Evolutionary conservation across 2,888 invertebrate genomes (phyloP), one percentile per base, ranked within the genome.

Genomic region (Byasa hedistus): DNA sequence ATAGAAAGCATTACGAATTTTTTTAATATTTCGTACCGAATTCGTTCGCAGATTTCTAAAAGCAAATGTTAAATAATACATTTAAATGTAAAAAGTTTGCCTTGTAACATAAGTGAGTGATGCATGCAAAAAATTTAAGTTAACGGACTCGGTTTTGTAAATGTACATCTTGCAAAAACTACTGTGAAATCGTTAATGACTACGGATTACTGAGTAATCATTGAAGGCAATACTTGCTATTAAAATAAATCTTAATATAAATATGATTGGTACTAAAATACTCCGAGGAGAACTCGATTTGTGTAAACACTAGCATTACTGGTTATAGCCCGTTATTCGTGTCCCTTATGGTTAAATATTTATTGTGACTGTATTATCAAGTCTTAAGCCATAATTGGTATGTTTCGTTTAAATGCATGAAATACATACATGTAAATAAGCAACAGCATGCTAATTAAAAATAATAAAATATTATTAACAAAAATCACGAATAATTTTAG

Each of bases 361-460:
- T 66, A 66, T 58, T 66, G 58, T 24, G 57, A 66, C 66, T 58
- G 58, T 58, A 57, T 66, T 66, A 66, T 54, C 55, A 27, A 66
- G 58, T 44, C 8, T 48, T 21, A n/a, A 19, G 27, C 44, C 54
- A 48, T 61, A 54, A 61, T 54, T 32, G 65, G 52, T 48, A 15
- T 24, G 10, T 10, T 32, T 17, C 8, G 15, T 58, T 54, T 21
- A n/a, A 32, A 19, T 54, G 39, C 24, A 24, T 15, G n/a, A 57
- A 36, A 56, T 52, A 61, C 22, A 32, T 51, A 51, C 22, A n/a
- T 21, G 7, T 51, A 51, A 19, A 3, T n/a, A 51, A 15, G 19
- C 51, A 12, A 54, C 52, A 54, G 22, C 22, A 22, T 22, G 0
- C 23, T 52, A 52, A 5, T 52, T 22, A 3, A n/a, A 52, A 52